phyloP scores from a whole-genome alignment of 2,113 vertebrate genomes.

The Notothenia coriiceps region DNA sequence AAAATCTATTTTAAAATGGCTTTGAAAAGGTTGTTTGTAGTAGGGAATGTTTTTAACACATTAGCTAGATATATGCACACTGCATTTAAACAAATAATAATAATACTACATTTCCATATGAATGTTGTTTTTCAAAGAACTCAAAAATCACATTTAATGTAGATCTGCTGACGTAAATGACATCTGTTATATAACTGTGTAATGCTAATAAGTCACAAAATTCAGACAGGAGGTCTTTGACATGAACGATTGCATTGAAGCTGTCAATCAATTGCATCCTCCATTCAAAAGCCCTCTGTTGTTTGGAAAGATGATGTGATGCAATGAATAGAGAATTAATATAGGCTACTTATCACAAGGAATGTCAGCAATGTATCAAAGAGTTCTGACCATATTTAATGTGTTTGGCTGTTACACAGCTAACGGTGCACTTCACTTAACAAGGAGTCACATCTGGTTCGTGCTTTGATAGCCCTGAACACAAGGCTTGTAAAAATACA shows the following conservation, averaged over 20 bases:
- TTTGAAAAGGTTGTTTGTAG: background rate
- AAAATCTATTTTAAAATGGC: background rate
- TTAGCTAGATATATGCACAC: background rate
- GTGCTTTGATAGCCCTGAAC: slow-evolving; percentile 3
- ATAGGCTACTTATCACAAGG: no score
- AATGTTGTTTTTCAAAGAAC: background rate
- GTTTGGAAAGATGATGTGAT: no score
- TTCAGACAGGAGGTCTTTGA: slow-evolving; percentile 5
- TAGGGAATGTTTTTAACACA: background rate
- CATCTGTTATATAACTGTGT: background rate
- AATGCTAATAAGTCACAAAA: background rate
- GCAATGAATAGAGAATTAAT: no score
- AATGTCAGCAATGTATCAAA: no score
- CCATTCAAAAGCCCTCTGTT: background rate
- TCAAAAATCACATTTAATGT: background rate
- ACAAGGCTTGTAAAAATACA: slow-evolving; percentile 22
- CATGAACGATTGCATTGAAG: background rate
- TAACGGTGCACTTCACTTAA: background rate
- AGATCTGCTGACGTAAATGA: background rate
- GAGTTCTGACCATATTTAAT: no score
- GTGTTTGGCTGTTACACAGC: no score
- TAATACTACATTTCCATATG: no score
- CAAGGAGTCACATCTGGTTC: slow-evolving; percentile 24
- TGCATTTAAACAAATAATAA: no score
- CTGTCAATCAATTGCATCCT: background rate